Conservation (phyloP, 1,140 invertebrate genomes). For the Pollicipes pollicipes region DNA sequence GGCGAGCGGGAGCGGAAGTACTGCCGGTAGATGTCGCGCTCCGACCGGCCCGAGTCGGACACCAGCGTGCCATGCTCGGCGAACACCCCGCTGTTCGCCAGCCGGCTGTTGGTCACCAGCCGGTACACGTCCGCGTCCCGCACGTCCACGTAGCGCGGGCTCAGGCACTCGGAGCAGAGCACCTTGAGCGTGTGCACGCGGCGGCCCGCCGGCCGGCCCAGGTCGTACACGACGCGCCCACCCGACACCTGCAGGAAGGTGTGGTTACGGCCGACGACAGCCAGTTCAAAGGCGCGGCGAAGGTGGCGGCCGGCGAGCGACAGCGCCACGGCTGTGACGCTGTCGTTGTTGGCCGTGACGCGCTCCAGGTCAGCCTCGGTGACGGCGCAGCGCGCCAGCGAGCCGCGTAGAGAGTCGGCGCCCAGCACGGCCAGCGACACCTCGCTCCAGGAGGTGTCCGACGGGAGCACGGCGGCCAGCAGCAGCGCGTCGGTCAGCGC, state of each 20-base stretch:
- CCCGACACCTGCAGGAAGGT: neutral
- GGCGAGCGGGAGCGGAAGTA: neutral
- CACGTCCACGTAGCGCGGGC: constrained; percentile 38
- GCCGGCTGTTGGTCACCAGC: constrained; percentile 39
- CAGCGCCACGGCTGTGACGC: neutral
- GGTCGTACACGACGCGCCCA: constrained; percentile 32
- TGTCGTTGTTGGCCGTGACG: neutral
- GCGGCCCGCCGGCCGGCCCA: constrained; percentile 33
- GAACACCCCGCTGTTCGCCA: constrained; percentile 41
- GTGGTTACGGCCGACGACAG: too few relatives aligned
- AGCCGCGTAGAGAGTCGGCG: neutral
- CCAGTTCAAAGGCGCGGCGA: neutral
- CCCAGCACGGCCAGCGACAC: neutral
- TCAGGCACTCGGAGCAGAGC: constrained; percentile 42
- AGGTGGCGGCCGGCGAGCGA: neutral
- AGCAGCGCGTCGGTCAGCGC: neutral
- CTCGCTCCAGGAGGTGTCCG: neutral
- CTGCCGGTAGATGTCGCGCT: constrained; percentile 3
- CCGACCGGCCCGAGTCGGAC: constrained; percentile 47
- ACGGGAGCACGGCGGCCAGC: neutral
- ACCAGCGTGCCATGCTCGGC: constrained; percentile 74
- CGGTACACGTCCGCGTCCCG: constrained; percentile 33
- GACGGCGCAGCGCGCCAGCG: neutral
- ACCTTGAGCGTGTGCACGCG: constrained; percentile 36
- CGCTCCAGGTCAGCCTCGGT: neutral